Conservation (phyloP, 2,113 vertebrate genomes). For the Elachura formosa region DNA sequence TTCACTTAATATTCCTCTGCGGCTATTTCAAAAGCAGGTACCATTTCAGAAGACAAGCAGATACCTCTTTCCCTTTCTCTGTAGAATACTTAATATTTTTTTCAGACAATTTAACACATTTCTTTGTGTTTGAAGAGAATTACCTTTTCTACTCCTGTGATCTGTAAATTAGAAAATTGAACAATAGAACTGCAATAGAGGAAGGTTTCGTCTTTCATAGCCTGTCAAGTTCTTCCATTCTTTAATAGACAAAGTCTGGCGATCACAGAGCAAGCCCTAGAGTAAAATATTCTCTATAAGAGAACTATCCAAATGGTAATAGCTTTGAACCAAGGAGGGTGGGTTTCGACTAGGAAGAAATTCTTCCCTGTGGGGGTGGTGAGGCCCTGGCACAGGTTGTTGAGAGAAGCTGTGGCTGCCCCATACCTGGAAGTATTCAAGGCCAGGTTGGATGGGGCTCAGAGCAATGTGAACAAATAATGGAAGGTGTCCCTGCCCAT, state of each 20-base stretch:
- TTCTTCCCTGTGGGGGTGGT: neutral
- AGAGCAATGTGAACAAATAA: neutral
- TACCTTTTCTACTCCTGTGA: conserved; percentile 10
- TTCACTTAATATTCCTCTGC: conserved; percentile 41
- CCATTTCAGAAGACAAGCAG: conserved; percentile 24
- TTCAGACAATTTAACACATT: conserved; percentile 31
- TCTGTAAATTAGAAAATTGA: conserved; percentile 33
- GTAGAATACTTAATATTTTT: neutral
- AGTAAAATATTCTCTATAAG: neutral
- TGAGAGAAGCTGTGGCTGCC: neutral
- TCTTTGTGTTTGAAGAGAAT: conserved; percentile 40
- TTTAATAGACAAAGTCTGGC: neutral
- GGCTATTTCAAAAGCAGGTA: neutral
- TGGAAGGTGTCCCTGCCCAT: neutral
- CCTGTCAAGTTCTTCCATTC: neutral
- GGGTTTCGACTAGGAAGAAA: neutral
- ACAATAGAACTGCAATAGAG: neutral
- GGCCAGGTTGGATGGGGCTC: neutral
- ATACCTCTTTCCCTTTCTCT: neutral
- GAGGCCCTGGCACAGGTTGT: neutral
- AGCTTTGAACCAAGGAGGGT: neutral
- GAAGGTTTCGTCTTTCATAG: neutral
- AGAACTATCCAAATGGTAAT: neutral
- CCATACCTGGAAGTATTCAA: neutral
- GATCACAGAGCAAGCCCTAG: neutral